A percentile compares a stretch with the other conserved stretches of the same genome.
phyloP scores from a whole-genome alignment of 2,797 vertebrate species.

The Falco biarmicus region DNA sequence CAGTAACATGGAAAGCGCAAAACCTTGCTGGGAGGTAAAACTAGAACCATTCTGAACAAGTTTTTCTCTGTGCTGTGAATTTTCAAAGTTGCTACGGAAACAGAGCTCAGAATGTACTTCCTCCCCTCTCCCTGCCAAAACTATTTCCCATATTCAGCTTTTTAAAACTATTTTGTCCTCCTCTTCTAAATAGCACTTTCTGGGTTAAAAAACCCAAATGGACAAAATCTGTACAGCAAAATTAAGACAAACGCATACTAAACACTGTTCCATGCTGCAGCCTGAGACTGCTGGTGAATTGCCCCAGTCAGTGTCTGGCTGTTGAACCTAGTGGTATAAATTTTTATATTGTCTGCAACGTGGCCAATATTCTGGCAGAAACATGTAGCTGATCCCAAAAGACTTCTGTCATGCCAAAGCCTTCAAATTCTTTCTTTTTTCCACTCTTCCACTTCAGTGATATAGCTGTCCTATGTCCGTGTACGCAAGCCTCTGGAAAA shows the following conservation, averaged over 20 bases:
- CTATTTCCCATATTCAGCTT: background rate
- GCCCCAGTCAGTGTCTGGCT: background rate
- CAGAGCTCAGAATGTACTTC: background rate
- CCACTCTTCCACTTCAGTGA: background rate
- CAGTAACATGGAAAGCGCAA: background rate
- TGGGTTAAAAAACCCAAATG: background rate
- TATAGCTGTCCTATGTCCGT: background rate
- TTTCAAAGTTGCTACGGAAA: background rate
- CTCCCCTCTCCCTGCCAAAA: background rate
- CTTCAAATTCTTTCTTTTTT: background rate
- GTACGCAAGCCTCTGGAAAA: background rate
- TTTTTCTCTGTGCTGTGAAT: background rate
- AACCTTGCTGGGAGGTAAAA: background rate
- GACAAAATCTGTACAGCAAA: background rate
- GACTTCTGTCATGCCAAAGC: background rate
- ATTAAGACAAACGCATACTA: background rate
- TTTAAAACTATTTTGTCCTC: background rate
- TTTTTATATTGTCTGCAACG: background rate
- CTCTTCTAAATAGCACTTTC: background rate
- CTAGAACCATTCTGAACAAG: background rate
- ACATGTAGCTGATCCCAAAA: background rate
- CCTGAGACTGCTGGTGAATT: background rate
- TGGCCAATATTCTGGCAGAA: background rate
- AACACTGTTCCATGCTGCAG: background rate
- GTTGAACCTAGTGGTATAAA: background rate